These are phyloP conservation scores for Drosophila busckii DNA, from an alignment of 1,140 invertebrate species.

Conservation along the genomic window DNA sequence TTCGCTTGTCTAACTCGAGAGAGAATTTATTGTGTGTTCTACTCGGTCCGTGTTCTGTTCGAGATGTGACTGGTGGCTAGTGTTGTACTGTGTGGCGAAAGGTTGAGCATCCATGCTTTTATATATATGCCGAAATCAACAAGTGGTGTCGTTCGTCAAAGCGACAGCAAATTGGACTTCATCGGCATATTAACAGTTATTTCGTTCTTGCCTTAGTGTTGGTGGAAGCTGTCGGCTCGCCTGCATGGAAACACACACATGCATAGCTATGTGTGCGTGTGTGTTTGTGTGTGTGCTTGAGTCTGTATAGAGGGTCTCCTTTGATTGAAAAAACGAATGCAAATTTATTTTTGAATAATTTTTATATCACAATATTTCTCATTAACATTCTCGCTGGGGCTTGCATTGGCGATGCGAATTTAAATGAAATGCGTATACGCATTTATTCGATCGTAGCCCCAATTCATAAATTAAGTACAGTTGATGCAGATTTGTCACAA, in stretches of 20 bases:
- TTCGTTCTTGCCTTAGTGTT: slow-evolving; percentile 25
- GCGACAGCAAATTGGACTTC: slow-evolving; percentile 44
- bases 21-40: neutral
- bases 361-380: slow-evolving; percentile 65
- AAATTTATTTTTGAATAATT: slow-evolving; percentile 64
- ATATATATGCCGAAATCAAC: slow-evolving; percentile 65
- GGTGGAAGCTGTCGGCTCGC: too few relatives aligned
- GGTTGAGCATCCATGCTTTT: slow-evolving; percentile 67
- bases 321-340: slow-evolving; percentile 65
- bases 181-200: slow-evolving; percentile 64
- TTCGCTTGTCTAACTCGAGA: too few relatives aligned
- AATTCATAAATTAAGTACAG: slow-evolving; percentile 40
- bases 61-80: slow-evolving; percentile 54
- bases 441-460: slow-evolving; percentile 23
- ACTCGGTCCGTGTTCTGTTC: slow-evolving; percentile 15
- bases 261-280: too few relatives aligned
- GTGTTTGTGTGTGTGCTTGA: neutral
- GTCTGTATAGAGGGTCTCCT: slow-evolving; percentile 20
- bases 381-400: slow-evolving; percentile 52
- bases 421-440: slow-evolving; percentile 45
- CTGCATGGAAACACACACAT: too few relatives aligned
- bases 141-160: slow-evolving; percentile 43
- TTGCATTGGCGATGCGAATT: slow-evolving; percentile 26
- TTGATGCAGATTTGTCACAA: slow-evolving; percentile 13
- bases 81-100: slow-evolving; percentile 66